Conservation (phyloP, 2,113 vertebrate genomes). For the Limnothrissa miodon region DNA sequence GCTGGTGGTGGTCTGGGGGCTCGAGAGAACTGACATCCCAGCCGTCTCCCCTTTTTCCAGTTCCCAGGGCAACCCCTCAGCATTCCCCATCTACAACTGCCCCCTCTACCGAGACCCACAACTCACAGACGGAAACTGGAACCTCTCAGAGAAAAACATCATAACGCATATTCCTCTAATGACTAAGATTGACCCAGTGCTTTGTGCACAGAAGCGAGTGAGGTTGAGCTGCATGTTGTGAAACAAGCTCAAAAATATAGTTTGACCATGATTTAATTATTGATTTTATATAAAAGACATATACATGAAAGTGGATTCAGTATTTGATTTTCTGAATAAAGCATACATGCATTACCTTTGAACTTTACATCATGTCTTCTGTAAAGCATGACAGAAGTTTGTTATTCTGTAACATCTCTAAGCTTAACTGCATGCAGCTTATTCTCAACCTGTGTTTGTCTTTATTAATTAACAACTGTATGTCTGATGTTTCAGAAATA, state of each 20-base stretch:
- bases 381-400: too few species aligned
- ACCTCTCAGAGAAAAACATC: constrained; percentile 55
- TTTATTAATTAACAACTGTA: too few species aligned
- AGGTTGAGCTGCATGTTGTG: constrained; percentile 64
- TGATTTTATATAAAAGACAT: not conserved
- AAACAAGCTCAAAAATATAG: not conserved
- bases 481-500: too few species aligned
- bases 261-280: not conserved
- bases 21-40: not conserved
- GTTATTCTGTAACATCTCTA: too few species aligned
- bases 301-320: too few species aligned
- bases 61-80: not conserved
- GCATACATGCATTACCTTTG: too few species aligned
- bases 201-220: constrained; percentile 66
- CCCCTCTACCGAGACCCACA: constrained; percentile 64
- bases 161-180: constrained; percentile 65
- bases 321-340: not conserved
- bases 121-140: constrained; percentile 16
- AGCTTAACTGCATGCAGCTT: too few species aligned
- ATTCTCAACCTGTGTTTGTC: too few species aligned
- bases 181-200: constrained; percentile 52
- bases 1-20: constrained; percentile 55
- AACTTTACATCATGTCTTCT: too few species aligned
- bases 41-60: not conserved
- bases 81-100: constrained; percentile 59